Base-by-base conservation (phyloP, 2,113 vertebrate genomes). In the Hippocampus mohnikei region DNA sequence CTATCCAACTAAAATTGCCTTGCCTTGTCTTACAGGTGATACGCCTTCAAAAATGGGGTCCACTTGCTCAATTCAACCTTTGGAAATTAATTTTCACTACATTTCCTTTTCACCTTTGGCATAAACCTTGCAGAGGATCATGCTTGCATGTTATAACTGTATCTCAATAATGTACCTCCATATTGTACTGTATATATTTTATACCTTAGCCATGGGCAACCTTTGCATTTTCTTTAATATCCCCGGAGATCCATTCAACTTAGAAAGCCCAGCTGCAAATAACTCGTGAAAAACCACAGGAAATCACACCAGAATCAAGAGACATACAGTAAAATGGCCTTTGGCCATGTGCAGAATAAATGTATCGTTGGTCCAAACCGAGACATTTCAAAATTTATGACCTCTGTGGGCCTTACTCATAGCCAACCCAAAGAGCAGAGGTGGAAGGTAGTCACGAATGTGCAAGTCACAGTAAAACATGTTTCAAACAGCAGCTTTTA, bases 221-320 rank as follows among this genome's bases (percentile, higher is more conserved):
- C 59, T 52, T 16, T 50, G 46, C 46, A 18, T 66, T 46, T 70
- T 66, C 73, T 77, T 67, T 67, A 62, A 78, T 83, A 76, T 75
- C 78, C 76, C 61, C 67, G 65, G 71, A 78, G 71, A 85, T 77
- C 66, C 81, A 80, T 82, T 77, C 70, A 79, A 27, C 73, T 44
- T 46, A 83, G 75, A 77, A 29, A 21, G 77, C 69, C 53, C 72
- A 69, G 70, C 73, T 80, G 76, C 77, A 82, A 84, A 88, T 81
- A 84, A 73, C 75, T 71, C 53, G 71, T 74, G 70, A 58, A 52
- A 74, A 78, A 77, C 73, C 65, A 81, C 81, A 81, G 66, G 73
- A 75, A 65, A 80, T 81, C 66, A 55, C 69, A 73, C 69, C 25
- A 9, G 53, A 66, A 66, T 33, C 46, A 63, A 77, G 79, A 76